Evolutionary conservation across 1,140 invertebrate genomes (phyloP).

Genomic region (Oscheius sp.): DNA sequence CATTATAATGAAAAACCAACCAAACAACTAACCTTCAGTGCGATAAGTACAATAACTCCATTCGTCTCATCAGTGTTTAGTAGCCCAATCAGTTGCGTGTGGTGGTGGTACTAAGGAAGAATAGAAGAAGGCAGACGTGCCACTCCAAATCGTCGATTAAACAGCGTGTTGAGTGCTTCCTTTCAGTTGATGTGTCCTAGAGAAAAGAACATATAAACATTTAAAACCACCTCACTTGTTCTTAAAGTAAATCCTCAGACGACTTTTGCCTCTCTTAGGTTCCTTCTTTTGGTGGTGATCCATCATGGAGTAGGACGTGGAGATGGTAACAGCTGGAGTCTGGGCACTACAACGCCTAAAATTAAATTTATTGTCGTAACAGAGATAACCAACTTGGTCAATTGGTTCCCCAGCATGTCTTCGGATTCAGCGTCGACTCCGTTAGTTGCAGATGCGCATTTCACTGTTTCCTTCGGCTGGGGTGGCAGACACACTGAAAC

Average conservation of each 20-base stretch:
- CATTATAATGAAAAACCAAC: neutral
- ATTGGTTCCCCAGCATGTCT: neutral
- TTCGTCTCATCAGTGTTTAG: slow-evolving; percentile 94
- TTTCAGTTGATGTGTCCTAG: slow-evolving; percentile 19
- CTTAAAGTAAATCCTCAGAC: slow-evolving; percentile 7
- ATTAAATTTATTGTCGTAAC: too few species aligned
- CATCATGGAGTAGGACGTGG: slow-evolving; percentile 53
- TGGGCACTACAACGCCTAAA: slow-evolving; percentile 12
- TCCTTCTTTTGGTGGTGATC: slow-evolving; percentile 44
- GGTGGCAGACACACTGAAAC: slow-evolving; percentile 66
- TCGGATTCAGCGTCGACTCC: slow-evolving; percentile 16
- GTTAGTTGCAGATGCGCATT: slow-evolving; percentile 92
- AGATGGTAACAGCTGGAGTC: slow-evolving; percentile 42
- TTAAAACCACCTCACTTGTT: too few species aligned
- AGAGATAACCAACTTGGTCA: too few species aligned
- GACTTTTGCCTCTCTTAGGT: neutral
- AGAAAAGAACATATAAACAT: too few species aligned
- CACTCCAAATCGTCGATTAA: slow-evolving; percentile 83
- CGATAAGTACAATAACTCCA: slow-evolving; percentile 90
- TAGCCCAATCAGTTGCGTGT: slow-evolving; percentile 96
- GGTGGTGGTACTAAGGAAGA: slow-evolving; percentile 98
- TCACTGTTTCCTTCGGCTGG: slow-evolving; percentile 95
- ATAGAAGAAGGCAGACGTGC: slow-evolving; percentile 92
- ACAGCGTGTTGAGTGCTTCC: slow-evolving; percentile 25
- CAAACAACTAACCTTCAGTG: slow-evolving; percentile 54